Conservation (phyloP, 2,113 vertebrate species). For the Microtus richardsoni region DNA sequence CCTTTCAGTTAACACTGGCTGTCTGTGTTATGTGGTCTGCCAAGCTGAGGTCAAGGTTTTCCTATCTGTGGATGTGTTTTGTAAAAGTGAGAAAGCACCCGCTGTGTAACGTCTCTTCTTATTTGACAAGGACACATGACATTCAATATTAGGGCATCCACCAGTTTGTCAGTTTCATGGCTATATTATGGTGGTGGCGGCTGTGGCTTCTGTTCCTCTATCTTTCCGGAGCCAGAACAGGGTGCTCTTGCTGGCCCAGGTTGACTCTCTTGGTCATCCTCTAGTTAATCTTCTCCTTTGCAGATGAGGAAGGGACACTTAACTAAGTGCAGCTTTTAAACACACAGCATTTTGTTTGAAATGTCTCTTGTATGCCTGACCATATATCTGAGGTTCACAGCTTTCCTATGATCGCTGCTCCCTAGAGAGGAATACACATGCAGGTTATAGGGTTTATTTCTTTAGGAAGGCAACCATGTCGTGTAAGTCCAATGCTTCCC, state of each 20-base stretch:
- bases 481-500: neutral
- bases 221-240: neutral
- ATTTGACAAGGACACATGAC: neutral
- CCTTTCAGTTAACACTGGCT: neutral
- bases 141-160: neutral
- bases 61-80: neutral
- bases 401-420: neutral
- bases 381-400: neutral
- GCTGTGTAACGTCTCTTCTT: constrained; percentile 4
- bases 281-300: neutral
- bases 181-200: neutral
- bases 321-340: neutral
- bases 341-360: neutral
- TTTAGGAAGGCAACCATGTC: neutral
- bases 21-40: neutral
- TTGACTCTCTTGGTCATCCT: neutral
- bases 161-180: neutral
- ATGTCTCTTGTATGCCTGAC: neutral
- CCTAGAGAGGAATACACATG: neutral
- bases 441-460: neutral
- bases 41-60: neutral
- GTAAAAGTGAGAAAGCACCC: neutral
- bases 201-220: neutral
- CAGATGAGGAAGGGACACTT: neutral
- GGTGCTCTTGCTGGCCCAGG: neutral